Conservation (phyloP, 1,140 invertebrate genomes). For the Hypothenemus hampei region DNA sequence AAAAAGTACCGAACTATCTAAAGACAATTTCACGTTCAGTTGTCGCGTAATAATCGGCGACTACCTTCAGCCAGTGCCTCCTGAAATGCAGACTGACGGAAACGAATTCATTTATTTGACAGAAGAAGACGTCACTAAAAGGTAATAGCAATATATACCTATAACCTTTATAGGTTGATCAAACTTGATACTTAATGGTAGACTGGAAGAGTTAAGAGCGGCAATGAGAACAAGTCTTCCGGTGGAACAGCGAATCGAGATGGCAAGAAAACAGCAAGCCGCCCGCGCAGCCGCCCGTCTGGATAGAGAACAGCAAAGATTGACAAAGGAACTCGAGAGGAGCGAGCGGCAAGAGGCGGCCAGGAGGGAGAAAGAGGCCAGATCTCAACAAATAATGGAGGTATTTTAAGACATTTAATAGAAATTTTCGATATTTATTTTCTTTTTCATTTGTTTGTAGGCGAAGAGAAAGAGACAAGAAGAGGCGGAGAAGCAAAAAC, state of each 20-base stretch:
- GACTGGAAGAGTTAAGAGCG: slow-evolving; percentile 56
- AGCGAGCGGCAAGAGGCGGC: slow-evolving; percentile 72
- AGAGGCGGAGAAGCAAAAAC: slow-evolving; percentile 76
- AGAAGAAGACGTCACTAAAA: slow-evolving; percentile 59
- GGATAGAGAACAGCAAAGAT: slow-evolving; percentile 57
- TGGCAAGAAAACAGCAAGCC: slow-evolving; percentile 59
- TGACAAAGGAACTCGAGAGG: slow-evolving; percentile 57
- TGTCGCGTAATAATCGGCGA: slow-evolving; percentile 83
- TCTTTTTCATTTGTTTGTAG: slow-evolving; percentile 51
- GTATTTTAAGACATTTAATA: slow-evolving; percentile 45
- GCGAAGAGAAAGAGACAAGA: slow-evolving; percentile 79
- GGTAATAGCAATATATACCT: slow-evolving; percentile 39
- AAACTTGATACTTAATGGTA: background rate
- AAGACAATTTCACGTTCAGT: slow-evolving; percentile 89
- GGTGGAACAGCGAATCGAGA: slow-evolving; percentile 61
- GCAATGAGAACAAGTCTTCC: slow-evolving; percentile 55
- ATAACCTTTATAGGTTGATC: background rate
- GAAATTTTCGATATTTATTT: background rate
- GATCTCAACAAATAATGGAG: slow-evolving; percentile 68
- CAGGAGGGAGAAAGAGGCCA: slow-evolving; percentile 66
- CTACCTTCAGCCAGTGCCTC: slow-evolving; percentile 69
- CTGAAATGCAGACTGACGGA: slow-evolving; percentile 50
- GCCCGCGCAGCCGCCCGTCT: slow-evolving; percentile 56
- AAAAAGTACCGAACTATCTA: slow-evolving; percentile 66
- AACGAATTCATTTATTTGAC: slow-evolving; percentile 56